Percentiles rank a stretch among this genome's conserved stretches.
Conservation (phyloP, 1,140 invertebrate species). For the Battus philenor region DNA sequence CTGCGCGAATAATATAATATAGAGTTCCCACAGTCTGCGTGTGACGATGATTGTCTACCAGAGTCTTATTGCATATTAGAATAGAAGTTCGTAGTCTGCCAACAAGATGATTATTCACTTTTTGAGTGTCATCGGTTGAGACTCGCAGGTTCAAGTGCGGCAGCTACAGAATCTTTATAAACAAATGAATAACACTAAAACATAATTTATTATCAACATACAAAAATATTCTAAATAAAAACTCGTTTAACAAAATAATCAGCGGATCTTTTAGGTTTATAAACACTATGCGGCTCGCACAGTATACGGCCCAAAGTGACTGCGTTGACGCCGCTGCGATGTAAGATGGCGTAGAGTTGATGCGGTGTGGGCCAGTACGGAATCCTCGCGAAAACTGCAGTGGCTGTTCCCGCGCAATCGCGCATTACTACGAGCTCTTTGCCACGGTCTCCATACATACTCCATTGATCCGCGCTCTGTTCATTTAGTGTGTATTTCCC, state of each 20-base stretch:
- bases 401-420: conserved; percentile 22
- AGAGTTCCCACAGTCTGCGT: no score
- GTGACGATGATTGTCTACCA: no score
- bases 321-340: conserved; percentile 20
- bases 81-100: no score
- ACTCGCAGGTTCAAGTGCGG: no score
- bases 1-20: no score
- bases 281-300: conserved; percentile 10
- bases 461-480: conserved; percentile 26
- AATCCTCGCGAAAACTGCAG: conserved; percentile 23
- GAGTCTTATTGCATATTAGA: no score
- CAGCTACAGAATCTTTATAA: no score
- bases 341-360: conserved; percentile 22
- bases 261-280: not conserved
- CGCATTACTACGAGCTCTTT: conserved; percentile 22
- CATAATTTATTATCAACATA: no score
- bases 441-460: conserved; percentile 19
- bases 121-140: no score
- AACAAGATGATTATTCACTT: no score
- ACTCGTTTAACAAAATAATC: conserved; percentile 6
- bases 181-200: no score
- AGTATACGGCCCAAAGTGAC: conserved; percentile 17
- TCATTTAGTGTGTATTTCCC: conserved; percentile 22
- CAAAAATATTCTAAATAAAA: conserved; percentile 1
- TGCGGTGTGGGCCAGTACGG: conserved; percentile 23